A percentile compares a stretch with the other conserved stretches of the same genome.
These are phyloP conservation scores for Corythornis madagascariensis DNA, from an alignment of 2,113 vertebrate genomes.

Conservation along the genomic window DNA sequence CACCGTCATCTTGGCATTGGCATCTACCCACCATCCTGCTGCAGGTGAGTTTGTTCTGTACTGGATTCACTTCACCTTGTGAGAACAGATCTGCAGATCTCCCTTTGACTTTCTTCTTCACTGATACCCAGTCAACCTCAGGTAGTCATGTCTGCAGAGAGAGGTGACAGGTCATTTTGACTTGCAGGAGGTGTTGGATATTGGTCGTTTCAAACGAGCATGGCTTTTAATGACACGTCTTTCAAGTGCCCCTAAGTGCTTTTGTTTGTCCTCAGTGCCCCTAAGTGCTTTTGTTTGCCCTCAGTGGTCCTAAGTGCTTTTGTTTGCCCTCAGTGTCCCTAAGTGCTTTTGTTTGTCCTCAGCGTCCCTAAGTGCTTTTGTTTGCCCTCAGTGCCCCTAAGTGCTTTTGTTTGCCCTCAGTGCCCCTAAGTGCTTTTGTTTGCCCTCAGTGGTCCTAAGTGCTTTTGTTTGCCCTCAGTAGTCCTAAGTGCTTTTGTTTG, in stretches of 20 bases:
- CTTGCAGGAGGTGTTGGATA: background rate
- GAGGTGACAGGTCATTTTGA: background rate
- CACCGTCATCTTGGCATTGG: background rate
- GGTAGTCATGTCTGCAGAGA: background rate
- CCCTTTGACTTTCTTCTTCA: background rate
- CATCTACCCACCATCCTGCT: background rate
- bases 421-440: no score
- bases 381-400: no score
- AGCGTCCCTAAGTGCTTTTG: no score
- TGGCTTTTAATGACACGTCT: background rate
- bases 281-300: no score
- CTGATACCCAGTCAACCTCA: background rate
- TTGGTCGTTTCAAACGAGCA: background rate
- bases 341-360: no score
- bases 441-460: no score
- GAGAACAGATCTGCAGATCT: background rate
- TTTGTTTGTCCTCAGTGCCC: no score
- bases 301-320: no score
- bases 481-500: no score
- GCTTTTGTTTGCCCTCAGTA: no score
- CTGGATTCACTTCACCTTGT: background rate
- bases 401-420: no score
- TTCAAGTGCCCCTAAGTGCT: background rate
- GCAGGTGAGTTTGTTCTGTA: background rate
- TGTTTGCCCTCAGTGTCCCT: no score